These are phyloP conservation scores for Eremophila alpestris DNA, from an alignment of 2,797 vertebrate species.

Conservation along the genomic window DNA sequence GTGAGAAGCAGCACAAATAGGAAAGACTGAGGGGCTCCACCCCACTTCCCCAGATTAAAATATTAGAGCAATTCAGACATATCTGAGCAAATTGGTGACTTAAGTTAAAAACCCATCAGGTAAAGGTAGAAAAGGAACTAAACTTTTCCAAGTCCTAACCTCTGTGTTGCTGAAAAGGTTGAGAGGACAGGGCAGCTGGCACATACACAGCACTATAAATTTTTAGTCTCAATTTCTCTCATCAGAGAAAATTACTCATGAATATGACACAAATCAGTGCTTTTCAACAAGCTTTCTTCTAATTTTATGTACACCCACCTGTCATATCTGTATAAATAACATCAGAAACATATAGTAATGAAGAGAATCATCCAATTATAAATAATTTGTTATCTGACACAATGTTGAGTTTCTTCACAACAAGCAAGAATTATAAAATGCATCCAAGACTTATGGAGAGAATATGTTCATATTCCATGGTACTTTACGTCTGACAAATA, in stretches of 20 bases:
- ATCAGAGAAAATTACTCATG: background rate
- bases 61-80: background rate
- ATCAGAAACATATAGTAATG: background rate
- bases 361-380: background rate
- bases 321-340: background rate
- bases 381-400: background rate
- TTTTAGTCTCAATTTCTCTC: background rate
- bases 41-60: background rate
- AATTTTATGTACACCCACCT: background rate
- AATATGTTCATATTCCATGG: background rate
- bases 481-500: background rate
- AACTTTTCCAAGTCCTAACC: background rate
- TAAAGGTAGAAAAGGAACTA: background rate
- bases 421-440: background rate
- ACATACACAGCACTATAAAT: background rate
- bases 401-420: background rate
- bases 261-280: background rate
- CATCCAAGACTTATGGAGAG: background rate
- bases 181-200: background rate
- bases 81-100: background rate
- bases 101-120: background rate
- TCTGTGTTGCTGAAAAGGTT: background rate
- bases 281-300: background rate
- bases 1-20: background rate
- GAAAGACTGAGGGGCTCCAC: background rate